These are phyloP conservation scores for Sciurus vulgaris DNA, from an alignment of 2,797 vertebrate genomes.

Conservation along the genomic window DNA sequence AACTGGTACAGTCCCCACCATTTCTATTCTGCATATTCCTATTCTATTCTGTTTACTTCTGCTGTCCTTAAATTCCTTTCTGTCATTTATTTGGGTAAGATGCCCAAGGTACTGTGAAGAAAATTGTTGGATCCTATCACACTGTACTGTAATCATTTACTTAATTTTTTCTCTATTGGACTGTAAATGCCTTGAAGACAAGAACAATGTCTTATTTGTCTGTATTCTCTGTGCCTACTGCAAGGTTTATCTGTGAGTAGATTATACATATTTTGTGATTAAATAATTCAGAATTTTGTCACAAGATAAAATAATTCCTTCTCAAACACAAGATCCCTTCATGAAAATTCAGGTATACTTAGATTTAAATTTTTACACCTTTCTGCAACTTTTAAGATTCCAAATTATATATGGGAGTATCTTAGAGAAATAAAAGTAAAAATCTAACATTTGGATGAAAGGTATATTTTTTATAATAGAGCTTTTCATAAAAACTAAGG, in stretches of 20 bases:
- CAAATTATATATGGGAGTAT: background rate
- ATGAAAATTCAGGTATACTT: background rate
- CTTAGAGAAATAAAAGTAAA: conserved; percentile 29
- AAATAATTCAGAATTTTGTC: conserved; percentile 30
- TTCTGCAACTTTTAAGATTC: conserved; percentile 4
- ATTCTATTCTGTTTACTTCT: background rate
- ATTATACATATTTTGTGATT: background rate
- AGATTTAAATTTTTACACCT: background rate
- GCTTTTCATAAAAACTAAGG: conserved; percentile 31
- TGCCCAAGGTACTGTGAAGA: background rate
- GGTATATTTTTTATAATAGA: background rate
- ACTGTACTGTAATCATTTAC: background rate
- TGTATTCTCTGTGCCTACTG: background rate
- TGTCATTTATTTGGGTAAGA: background rate
- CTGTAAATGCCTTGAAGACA: conserved; percentile 18
- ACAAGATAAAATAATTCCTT: conserved; percentile 1
- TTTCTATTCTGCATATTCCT: background rate
- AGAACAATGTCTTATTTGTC: background rate
- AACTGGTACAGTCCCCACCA: background rate
- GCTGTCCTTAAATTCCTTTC: background rate
- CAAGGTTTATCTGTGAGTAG: background rate
- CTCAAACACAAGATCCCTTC: conserved; percentile 7
- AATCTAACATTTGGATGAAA: background rate
- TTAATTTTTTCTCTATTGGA: background rate
- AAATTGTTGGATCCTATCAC: background rate